Evolutionary conservation across 1,140 invertebrate species (phyloP).

Genomic region (Drosophila ananassae): DNA sequence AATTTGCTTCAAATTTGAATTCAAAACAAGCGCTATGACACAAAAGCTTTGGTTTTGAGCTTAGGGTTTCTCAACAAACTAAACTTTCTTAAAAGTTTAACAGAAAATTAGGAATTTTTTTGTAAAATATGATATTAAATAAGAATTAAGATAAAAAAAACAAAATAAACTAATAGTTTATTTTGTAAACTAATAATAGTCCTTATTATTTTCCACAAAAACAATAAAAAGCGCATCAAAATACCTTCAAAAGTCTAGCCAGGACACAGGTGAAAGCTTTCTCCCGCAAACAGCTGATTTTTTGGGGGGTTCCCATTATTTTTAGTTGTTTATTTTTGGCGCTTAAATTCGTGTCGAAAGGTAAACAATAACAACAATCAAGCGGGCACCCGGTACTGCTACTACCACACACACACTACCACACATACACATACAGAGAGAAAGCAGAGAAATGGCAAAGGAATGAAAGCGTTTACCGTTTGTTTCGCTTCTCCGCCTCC

Average conservation of each 20-base stretch:
- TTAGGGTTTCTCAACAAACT: too few relatives aligned
- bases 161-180: too few relatives aligned
- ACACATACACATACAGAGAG: slow-evolving; percentile 36
- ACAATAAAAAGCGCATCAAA: background rate
- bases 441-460: slow-evolving; percentile 37
- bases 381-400: slow-evolving; percentile 13
- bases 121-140: too few relatives aligned
- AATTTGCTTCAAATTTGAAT: too few relatives aligned
- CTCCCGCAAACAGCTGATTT: slow-evolving; percentile 46
- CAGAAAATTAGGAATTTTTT: too few relatives aligned
- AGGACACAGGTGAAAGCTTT: slow-evolving; percentile 4
- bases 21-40: too few relatives aligned
- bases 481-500: slow-evolving; percentile 24
- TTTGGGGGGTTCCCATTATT: background rate
- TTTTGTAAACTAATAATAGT: too few relatives aligned
- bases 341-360: slow-evolving; percentile 9
- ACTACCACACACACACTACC: slow-evolving; percentile 19
- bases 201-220: too few relatives aligned
- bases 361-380: slow-evolving; percentile 25
- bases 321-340: slow-evolving; percentile 12
- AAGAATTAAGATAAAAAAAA: too few relatives aligned
- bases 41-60: too few relatives aligned
- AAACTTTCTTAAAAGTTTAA: too few relatives aligned
- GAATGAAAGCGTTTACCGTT: slow-evolving; percentile 54
- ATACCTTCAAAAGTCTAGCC: slow-evolving; percentile 11